Evolutionary conservation across 2,797 vertebrate species (phyloP).

Genomic region (Pangasius mekongensis): DNA sequence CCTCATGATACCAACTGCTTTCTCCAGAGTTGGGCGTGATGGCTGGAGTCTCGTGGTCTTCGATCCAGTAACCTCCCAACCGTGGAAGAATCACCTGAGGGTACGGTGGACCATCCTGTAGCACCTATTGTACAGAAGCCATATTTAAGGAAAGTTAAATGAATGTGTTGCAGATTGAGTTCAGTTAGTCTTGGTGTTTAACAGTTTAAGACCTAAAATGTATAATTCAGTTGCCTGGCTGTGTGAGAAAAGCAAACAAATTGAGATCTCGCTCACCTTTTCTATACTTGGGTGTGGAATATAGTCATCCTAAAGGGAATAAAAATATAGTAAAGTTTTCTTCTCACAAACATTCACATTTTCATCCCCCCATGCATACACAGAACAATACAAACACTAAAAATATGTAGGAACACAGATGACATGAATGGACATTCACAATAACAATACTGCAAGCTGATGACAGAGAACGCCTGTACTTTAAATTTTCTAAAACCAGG

Average conservation of each 20-base stretch:
- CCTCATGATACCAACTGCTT: conserved; percentile 45
- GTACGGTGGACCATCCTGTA: conserved; percentile 83
- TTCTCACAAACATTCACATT: neutral
- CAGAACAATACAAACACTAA: neutral
- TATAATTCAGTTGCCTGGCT: neutral
- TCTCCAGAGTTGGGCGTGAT: conserved; percentile 53
- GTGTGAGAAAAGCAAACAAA: conserved; percentile 12
- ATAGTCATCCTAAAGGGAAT: conserved; percentile 85
- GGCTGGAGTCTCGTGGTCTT: conserved; percentile 71
- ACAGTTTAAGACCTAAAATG: neutral
- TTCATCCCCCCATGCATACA: conserved; percentile 26
- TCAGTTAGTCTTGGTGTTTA: neutral
- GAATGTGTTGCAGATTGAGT: neutral
- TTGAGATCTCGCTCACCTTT: conserved; percentile 76
- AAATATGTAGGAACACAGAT: neutral
- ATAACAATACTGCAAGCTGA: neutral
- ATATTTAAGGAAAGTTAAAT: neutral
- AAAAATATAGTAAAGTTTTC: neutral
- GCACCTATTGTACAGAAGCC: conserved; percentile 73
- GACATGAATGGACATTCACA: neutral
- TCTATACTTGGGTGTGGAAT: conserved; percentile 90
- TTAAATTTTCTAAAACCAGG: neutral
- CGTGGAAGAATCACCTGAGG: conserved; percentile 90
- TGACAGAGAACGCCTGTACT: neutral
- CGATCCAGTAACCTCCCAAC: conserved; percentile 95